A percentile compares a stretch with the other conserved stretches of the same genome.
These are phyloP conservation scores for Tauraco erythrolophus DNA, from an alignment of 2,113 vertebrate genomes.

Conservation along the genomic window DNA sequence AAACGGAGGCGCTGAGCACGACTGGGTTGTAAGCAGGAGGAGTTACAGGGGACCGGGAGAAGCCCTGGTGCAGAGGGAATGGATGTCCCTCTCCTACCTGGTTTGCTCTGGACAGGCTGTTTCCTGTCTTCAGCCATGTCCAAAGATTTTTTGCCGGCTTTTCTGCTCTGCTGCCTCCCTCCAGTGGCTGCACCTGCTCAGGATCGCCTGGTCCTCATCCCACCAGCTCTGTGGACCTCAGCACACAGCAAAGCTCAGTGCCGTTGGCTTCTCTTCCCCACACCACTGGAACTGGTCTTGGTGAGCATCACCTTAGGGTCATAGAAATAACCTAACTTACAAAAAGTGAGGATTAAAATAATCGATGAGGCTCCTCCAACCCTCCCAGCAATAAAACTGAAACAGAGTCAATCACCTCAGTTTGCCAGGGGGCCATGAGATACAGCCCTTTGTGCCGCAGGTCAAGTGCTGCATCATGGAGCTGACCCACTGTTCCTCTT, in stretches of 20 bases:
- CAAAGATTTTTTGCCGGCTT: not conserved
- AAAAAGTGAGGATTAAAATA: not conserved
- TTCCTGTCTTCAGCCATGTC: not conserved
- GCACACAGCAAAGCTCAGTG: not conserved
- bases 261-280: not conserved
- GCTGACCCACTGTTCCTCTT: rapidly evolving
- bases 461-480: rapidly evolving
- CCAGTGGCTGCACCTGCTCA: not conserved
- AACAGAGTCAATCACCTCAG: not conserved
- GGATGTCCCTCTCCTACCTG: not conserved
- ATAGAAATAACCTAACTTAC: not conserved
- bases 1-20: not conserved
- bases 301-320: not conserved
- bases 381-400: not conserved
- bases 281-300: not conserved
- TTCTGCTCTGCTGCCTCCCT: not conserved
- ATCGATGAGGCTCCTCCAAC: not conserved
- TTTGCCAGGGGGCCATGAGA: not conserved
- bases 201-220: rapidly evolving
- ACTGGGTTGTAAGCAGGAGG: not conserved
- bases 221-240: rapidly evolving
- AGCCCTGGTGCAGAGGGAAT: not conserved
- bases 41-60: not conserved
- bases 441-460: not conserved
- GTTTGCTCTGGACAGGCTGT: not conserved